A percentile compares a stretch with the other conserved stretches of the same genome.
Evolutionary conservation across 1,140 invertebrate genomes (phyloP).

Genomic region (Bilobella aurantiaca): DNA sequence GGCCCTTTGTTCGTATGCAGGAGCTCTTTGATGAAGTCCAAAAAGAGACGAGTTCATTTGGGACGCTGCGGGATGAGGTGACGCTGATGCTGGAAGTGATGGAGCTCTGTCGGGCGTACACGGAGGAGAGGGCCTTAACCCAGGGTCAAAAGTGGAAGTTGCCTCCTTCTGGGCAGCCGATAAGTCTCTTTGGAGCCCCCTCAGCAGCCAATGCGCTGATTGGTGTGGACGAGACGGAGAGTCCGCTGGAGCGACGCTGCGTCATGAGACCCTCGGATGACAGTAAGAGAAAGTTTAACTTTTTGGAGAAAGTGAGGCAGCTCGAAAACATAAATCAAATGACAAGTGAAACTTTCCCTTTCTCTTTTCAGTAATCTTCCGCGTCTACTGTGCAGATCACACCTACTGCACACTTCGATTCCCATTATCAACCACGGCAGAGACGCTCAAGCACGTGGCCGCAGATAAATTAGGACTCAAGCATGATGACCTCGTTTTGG

Average conservation of each 20-base stretch:
- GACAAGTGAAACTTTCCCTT: neutral
- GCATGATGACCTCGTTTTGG: slow-evolving; percentile 59
- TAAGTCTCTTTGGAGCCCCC: slow-evolving; percentile 46
- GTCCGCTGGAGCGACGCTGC: slow-evolving; percentile 29
- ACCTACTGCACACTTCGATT: slow-evolving; percentile 70
- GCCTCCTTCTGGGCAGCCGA: slow-evolving; percentile 55
- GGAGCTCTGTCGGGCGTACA: slow-evolving; percentile 49
- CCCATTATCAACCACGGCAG: slow-evolving; percentile 59
- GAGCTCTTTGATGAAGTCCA: slow-evolving; percentile 60
- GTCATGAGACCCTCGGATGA: slow-evolving; percentile 56
- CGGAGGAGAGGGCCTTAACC: slow-evolving; percentile 46
- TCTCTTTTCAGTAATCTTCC: slow-evolving; percentile 59
- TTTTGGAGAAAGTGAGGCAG: neutral
- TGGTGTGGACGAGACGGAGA: slow-evolving; percentile 44
- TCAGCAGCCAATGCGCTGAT: slow-evolving; percentile 42
- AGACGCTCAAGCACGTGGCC: slow-evolving; percentile 59
- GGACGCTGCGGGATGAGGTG: slow-evolving; percentile 51
- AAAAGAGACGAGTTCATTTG: slow-evolving; percentile 46
- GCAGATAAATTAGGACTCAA: slow-evolving; percentile 65
- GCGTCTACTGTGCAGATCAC: slow-evolving; percentile 74
- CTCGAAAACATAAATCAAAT: too few relatives aligned
- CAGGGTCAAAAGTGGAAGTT: slow-evolving; percentile 58
- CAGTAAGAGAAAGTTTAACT: slow-evolving; percentile 43
- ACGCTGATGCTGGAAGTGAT: slow-evolving; percentile 56
- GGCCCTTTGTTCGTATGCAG: slow-evolving; percentile 40